Percentiles rank a stretch among this genome's conserved stretches.
phyloP scores from a whole-genome alignment of 2,888 invertebrate species.

The Endotricha flammealis region DNA sequence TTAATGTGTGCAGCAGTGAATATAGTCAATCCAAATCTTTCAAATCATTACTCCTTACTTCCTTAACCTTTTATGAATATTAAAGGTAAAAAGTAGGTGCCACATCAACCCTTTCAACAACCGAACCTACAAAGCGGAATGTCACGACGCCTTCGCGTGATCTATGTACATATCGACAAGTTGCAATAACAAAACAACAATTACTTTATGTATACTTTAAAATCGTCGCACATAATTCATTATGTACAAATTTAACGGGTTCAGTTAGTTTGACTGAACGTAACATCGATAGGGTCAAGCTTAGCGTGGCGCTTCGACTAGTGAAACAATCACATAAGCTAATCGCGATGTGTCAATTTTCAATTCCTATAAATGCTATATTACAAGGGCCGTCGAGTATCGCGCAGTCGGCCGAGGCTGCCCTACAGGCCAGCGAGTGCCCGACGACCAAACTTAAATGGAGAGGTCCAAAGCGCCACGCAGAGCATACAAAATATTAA shows the following conservation, averaged over 20 bases:
- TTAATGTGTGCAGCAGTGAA: conserved; percentile 67
- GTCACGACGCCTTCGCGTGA: conserved; percentile 50
- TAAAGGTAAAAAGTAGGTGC: conserved; percentile 43
- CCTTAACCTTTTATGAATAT: conserved; percentile 33
- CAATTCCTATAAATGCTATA: conserved; percentile 58
- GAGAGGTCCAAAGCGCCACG: conserved; percentile 47
- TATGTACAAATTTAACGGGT: conserved; percentile 65
- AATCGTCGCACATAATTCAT: conserved; percentile 55
- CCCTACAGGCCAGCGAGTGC: too few relatives aligned
- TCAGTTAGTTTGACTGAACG: conserved; percentile 51
- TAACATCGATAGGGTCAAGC: conserved; percentile 54
- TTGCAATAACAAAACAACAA: conserved; percentile 70
- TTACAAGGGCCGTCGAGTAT: conserved; percentile 22
- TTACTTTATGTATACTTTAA: conserved; percentile 57
- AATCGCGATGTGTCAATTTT: conserved; percentile 29
- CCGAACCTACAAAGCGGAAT: conserved; percentile 46
- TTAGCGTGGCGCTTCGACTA: conserved; percentile 47
- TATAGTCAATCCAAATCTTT: conserved; percentile 53
- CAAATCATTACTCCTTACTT: conserved; percentile 45
- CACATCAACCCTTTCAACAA: conserved; percentile 37
- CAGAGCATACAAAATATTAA: conserved; percentile 70
- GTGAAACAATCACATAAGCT: conserved; percentile 26
- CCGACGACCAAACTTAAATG: conserved; percentile 12
- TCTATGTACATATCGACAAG: conserved; percentile 68
- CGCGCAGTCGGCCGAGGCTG: too few relatives aligned